A percentile compares a stretch with the other conserved stretches of the same genome.
phyloP scores from a whole-genome alignment of 1,140 invertebrate genomes.

The Penaeus indicus region DNA sequence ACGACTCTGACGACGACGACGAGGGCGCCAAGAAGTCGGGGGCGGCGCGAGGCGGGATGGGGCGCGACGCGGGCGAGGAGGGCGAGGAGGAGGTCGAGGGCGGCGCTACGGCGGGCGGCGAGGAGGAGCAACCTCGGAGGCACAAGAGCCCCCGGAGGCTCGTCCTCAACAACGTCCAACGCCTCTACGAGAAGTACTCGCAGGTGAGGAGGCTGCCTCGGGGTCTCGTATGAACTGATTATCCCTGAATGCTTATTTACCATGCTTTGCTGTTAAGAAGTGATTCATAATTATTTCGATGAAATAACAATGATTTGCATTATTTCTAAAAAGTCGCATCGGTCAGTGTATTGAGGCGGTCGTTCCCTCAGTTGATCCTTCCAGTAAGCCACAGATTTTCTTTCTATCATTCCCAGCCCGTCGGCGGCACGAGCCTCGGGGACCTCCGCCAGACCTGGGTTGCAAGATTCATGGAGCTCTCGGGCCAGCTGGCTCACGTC shows the following conservation, averaged over 20 bases:
- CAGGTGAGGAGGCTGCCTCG: slow-evolving; percentile 6
- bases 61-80: neutral
- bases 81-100: slow-evolving; percentile 21
- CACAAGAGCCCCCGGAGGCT: slow-evolving; percentile 25
- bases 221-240: too few species aligned
- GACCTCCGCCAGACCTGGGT: too few species aligned
- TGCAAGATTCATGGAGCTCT: slow-evolving; percentile 2
- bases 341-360: too few species aligned
- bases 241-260: too few species aligned
- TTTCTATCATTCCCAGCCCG: too few species aligned
- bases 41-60: neutral
- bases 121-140: slow-evolving; percentile 33
- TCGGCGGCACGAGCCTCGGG: too few species aligned
- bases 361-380: too few species aligned
- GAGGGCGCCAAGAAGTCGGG: neutral
- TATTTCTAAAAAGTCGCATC: too few species aligned
- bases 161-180: slow-evolving; percentile 37
- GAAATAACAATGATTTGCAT: too few species aligned
- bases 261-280: too few species aligned
- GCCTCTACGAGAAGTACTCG: slow-evolving; percentile 30
- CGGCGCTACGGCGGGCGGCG: neutral
- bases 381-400: too few species aligned
- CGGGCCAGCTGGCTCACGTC: neutral
- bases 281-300: too few species aligned
- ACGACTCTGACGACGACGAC: slow-evolving; percentile 48